These are phyloP conservation scores for Stegodyphus dumicola DNA, from an alignment of 1,140 invertebrate species.

Conservation along the genomic window DNA sequence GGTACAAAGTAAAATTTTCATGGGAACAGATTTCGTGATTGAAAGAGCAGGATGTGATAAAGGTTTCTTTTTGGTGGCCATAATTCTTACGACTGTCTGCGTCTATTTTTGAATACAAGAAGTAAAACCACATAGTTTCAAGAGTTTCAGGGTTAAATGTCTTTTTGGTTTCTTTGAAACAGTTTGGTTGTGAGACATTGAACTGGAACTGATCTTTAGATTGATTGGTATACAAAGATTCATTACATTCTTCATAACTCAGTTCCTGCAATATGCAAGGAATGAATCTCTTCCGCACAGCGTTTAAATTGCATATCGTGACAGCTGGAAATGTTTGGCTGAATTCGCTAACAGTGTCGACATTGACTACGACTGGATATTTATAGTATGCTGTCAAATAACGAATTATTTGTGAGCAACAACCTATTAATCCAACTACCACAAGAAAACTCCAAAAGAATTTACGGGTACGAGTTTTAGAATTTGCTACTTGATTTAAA, in stretches of 20 bases:
- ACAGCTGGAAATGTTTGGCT: conserved; percentile 38
- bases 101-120: background rate
- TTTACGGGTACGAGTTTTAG: conserved; percentile 18
- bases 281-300: background rate
- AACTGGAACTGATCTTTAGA: background rate
- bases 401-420: conserved; percentile 15
- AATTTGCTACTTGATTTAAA: conserved; percentile 44
- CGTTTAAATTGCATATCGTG: conserved; percentile 47
- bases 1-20: background rate
- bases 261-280: background rate
- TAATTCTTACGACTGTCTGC: background rate
- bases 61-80: conserved; percentile 33
- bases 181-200: background rate
- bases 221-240: background rate
- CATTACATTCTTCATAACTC: background rate
- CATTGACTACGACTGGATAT: conserved; percentile 42
- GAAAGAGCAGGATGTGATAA: conserved; percentile 36
- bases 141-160: background rate
- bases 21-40: conserved; percentile 33
- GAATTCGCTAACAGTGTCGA: conserved; percentile 13
- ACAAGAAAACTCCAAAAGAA: conserved; percentile 39
- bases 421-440: conserved; percentile 32
- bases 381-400: conserved; percentile 25
- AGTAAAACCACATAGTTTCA: background rate
- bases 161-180: background rate